Base-by-base conservation (phyloP, 1,140 invertebrate genomes). In the Physella acuta region DNA sequence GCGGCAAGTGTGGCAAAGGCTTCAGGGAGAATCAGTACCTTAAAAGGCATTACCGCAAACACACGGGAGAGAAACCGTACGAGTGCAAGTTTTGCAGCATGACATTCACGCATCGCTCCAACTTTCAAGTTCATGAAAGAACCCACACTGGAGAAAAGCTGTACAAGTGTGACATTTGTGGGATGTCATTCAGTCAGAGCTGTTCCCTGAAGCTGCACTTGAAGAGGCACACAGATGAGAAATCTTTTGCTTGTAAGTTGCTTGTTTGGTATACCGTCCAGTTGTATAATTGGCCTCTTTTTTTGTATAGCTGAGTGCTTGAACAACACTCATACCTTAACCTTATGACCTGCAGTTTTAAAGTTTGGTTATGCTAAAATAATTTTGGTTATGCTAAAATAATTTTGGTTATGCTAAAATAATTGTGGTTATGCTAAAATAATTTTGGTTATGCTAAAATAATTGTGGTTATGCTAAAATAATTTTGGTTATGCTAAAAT, bases 21-120 rank as follows among this genome's bases (percentile, higher is more conserved):
- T 30, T 64, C 33, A 34, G 24, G 20, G 26, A 52, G 30, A 51
- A 36, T 81, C 92, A 94, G 84, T 94, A 94, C 79, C 85, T 95
- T 24, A 93, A 94, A 81, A 84, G 94, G 60, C 93, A 94, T 81
- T 92, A 94, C 1, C 87, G 93, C 33, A 94, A 94, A 76, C 93
- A 94, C 79, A 94, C 93, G 0, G 93, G 93, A 52, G 62, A 61
- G 16, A 61, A 61, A 28, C 59, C 33, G 2, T 61, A 37, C 36
- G 37, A 44, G 17, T 61, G 59, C 30, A 28, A 49, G 1, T 8
- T 37, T 1, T 61, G 59, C 39, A 34, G 36, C 24, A 34, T 37
- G 5, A 34, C 1, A 3, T 61, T 61, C 28, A 28, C 36, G n/a
- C 26, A 39, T 61, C 49, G 33, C 3, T 52, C 24, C 3, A n/a